Evolutionary conservation across 2,888 invertebrate species (phyloP).

Genomic region (Mimas tiliae): DNA sequence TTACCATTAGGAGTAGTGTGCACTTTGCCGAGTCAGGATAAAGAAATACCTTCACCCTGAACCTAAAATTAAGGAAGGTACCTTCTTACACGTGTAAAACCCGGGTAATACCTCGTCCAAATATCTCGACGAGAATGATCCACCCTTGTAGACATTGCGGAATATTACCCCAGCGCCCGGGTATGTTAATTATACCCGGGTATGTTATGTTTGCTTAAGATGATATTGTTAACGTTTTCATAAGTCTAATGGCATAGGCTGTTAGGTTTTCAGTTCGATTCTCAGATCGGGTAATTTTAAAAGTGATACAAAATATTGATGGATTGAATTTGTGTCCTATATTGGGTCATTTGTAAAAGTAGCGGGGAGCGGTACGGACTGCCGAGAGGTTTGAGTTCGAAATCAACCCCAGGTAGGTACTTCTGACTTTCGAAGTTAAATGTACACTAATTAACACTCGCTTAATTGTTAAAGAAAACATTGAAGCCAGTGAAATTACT

Average conservation of each 20-base stretch:
- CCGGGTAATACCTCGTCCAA: conserved; percentile 30
- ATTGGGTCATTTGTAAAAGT: too few species aligned
- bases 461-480: too few species aligned
- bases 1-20: not conserved
- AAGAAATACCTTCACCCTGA: too few species aligned
- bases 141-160: conserved; percentile 22
- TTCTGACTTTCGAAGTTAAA: too few species aligned
- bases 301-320: not conserved
- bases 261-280: not conserved
- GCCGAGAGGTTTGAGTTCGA: too few species aligned
- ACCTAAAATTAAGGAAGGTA: not conserved
- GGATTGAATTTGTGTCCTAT: too few species aligned
- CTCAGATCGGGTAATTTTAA: not conserved
- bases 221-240: not conserved
- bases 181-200: conserved; percentile 37
- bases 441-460: too few species aligned
- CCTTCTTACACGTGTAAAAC: conserved; percentile 25
- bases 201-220: conserved; percentile 30
- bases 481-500: too few species aligned
- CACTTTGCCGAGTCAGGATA: not conserved
- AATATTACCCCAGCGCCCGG: conserved; percentile 26
- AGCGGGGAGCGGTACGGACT: too few species aligned
- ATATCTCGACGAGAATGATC: conserved; percentile 33
- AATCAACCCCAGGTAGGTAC: too few species aligned
- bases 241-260: too few species aligned